Evolutionary conservation across 2,113 vertebrate species (phyloP).

Genomic region (Felis chaus): DNA sequence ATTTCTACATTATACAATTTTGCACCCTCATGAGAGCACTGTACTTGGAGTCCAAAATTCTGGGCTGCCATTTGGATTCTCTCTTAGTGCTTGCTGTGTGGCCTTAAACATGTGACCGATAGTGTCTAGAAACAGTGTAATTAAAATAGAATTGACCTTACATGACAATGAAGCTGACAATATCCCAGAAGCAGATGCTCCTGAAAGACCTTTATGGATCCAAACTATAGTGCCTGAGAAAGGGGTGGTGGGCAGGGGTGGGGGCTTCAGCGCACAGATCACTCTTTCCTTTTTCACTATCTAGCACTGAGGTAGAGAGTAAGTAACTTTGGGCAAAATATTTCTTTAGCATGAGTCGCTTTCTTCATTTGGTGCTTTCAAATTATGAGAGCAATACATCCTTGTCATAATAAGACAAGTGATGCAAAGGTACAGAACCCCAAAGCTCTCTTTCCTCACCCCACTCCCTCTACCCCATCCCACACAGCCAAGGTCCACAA

Average conservation of each 20-base stretch:
- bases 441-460: background rate
- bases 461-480: background rate
- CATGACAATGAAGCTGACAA: background rate
- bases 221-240: background rate
- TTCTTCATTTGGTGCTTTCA: background rate
- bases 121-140: background rate
- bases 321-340: background rate
- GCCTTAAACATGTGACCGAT: background rate
- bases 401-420: background rate
- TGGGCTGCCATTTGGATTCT: background rate
- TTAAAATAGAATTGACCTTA: background rate
- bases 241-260: too few relatives aligned
- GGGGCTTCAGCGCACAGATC: rapidly evolving
- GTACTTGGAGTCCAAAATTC: background rate
- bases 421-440: background rate
- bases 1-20: background rate
- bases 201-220: background rate
- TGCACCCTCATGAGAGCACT: background rate
- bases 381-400: background rate
- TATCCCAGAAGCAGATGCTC: background rate
- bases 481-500: background rate
- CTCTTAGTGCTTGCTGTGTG: background rate
- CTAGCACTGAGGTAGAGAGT: background rate
- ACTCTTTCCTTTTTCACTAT: background rate
- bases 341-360: background rate